Base-by-base conservation (phyloP, 2,888 invertebrate species). In the Agonopterix subpropinquella region DNA sequence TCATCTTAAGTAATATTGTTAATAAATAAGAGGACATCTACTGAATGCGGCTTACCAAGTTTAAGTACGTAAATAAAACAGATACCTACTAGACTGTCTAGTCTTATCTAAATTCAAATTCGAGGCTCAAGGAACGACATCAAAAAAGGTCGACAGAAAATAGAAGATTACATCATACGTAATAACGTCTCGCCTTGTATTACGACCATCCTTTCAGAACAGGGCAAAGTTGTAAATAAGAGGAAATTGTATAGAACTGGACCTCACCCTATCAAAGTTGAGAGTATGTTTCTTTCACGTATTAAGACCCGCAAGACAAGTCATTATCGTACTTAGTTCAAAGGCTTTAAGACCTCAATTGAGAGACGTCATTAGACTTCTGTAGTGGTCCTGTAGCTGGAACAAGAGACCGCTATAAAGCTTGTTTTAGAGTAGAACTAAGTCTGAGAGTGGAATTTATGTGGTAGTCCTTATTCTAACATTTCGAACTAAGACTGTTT, bases 371-470 rank as follows among this genome's bases (percentile, higher is more conserved):
- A 28, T 28, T 28, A 28, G 28, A 28, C 28, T 5, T 5, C 28
- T 28, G 7, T 28, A 28, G 5, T 28, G 28, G 28, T 28, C 28
- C 2, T 28, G 28, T 28, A 53, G 50, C 47, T 52, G 48, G 44
- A 48, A 43, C 47, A 45, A 46, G 44, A 47, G 52, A 53, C 56
- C 57, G 53, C 54, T 58, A 61, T 61, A 61, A 59, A 54, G 53
- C 28, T 28, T 7, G 28, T 28, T 28, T 28, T 28, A 28, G 28
- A 28, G 28, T 28, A 28, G 28, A 28, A 28, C 54, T 52, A 45
- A 51, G 54, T 49, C 43, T 36, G 43, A 43, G 50, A 56, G 50
- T 56, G 45, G 55, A 56, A 61, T 61, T 59, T 59, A 61, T 58
- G 49, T 44, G 44, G 47, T 58, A 57, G 44, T 58, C 58, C 43